These are phyloP conservation scores for Hypena proboscidalis DNA, from an alignment of 2,888 invertebrate species.

Conservation along the genomic window DNA sequence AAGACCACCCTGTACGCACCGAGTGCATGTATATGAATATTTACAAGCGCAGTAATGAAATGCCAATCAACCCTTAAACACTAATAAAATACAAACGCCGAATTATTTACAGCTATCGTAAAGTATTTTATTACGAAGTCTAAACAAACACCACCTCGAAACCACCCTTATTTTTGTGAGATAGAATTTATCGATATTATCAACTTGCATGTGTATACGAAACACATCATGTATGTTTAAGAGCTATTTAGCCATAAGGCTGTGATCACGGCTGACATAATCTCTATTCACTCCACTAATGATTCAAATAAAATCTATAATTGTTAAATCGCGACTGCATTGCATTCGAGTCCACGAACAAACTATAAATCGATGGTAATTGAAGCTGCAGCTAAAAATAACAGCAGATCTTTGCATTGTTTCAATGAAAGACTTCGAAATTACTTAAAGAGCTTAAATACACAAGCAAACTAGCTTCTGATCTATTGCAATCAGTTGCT, in stretches of 20 bases:
- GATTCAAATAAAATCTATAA: too few relatives aligned
- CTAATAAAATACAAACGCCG: constrained; percentile 36
- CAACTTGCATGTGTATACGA: constrained; percentile 34
- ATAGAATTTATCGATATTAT: constrained; percentile 43
- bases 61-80: constrained; percentile 30
- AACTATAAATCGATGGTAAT: too few relatives aligned
- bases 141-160: constrained; percentile 39
- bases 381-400: too few relatives aligned
- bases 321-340: too few relatives aligned
- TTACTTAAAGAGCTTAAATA: too few relatives aligned
- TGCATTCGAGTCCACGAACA: too few relatives aligned
- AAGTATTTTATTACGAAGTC: constrained; percentile 42
- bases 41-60: constrained; percentile 34
- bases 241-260: constrained; percentile 11
- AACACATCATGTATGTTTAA: constrained; percentile 29
- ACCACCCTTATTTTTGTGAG: constrained; percentile 33
- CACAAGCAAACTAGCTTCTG: too few relatives aligned
- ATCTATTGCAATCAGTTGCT: too few relatives aligned
- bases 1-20: constrained; percentile 14
- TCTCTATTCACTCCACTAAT: too few relatives aligned
- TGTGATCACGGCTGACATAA: not conserved
- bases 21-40: constrained; percentile 20
- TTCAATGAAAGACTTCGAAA: too few relatives aligned
- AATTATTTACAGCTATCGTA: constrained; percentile 36
- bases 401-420: too few relatives aligned